phyloP scores from a whole-genome alignment of 1,140 invertebrate species.

The Calephelis virginiensis region DNA sequence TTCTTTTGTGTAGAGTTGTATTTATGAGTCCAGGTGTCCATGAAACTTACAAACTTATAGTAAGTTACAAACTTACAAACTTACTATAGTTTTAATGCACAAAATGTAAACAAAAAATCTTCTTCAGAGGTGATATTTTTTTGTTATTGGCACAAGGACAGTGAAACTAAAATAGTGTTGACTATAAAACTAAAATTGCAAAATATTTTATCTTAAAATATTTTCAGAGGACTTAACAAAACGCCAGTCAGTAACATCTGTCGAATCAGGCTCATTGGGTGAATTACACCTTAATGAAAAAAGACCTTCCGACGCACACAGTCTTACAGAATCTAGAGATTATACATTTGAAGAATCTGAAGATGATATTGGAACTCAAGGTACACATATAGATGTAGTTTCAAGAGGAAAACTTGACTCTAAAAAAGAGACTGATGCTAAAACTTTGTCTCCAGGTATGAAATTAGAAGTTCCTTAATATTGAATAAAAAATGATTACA shows the following conservation, averaged over 20 bases:
- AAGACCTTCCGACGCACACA: constrained; percentile 70
- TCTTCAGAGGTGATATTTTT: too few relatives aligned
- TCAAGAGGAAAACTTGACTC: constrained; percentile 50
- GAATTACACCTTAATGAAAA: constrained; percentile 70
- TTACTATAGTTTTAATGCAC: too few relatives aligned
- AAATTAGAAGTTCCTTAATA: neutral
- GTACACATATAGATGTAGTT: constrained; percentile 53
- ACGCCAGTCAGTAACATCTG: constrained; percentile 68
- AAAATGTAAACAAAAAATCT: too few relatives aligned
- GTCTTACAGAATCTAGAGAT: constrained; percentile 73
- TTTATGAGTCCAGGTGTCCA: too few relatives aligned
- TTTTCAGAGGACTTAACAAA: constrained; percentile 49
- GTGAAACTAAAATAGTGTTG: too few relatives aligned
- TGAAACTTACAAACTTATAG: too few relatives aligned
- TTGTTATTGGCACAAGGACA: too few relatives aligned
- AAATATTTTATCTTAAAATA: neutral
- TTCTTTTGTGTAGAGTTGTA: too few relatives aligned
- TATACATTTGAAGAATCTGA: constrained; percentile 78
- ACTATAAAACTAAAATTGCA: too few relatives aligned
- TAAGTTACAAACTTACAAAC: too few relatives aligned
- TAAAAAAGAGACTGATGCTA: constrained; percentile 45
- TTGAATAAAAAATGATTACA: neutral
- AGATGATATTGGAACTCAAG: constrained; percentile 70
- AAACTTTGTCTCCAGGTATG: constrained; percentile 42
- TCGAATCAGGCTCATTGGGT: constrained; percentile 59